These are phyloP conservation scores for Phrixothrix hirtus DNA, from an alignment of 2,888 invertebrate species.

Conservation along the genomic window DNA sequence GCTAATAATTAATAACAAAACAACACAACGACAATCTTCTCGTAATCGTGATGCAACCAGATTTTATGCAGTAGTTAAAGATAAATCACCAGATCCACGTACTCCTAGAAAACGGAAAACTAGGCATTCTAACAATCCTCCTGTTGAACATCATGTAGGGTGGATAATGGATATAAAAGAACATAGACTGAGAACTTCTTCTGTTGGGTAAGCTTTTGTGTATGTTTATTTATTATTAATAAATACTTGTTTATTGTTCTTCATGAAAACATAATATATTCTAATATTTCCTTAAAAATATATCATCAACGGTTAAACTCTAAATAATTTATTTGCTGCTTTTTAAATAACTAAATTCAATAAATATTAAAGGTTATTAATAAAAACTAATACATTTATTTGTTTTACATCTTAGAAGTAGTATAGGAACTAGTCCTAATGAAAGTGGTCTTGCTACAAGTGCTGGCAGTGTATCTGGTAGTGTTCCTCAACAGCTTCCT, in stretches of 20 bases:
- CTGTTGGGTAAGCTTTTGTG: conserved; percentile 64
- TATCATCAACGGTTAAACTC: too few relatives aligned
- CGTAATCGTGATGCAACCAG: conserved; percentile 69
- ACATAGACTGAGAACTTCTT: conserved; percentile 77
- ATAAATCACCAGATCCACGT: conserved; percentile 65
- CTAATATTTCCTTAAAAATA: too few relatives aligned
- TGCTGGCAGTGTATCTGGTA: conserved; percentile 70
- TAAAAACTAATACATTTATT: too few relatives aligned
- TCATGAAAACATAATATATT: too few relatives aligned
- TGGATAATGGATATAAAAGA: conserved; percentile 96
- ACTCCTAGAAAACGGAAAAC: conserved; percentile 86
- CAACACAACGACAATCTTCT: conserved; percentile 16
- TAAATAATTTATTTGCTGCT: too few relatives aligned
- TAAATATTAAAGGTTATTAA: too few relatives aligned
- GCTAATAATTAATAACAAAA: conserved; percentile 3
- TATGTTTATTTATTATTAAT: not conserved
- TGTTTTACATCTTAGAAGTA: conserved; percentile 64
- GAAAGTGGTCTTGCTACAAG: conserved; percentile 65
- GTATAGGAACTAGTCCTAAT: conserved; percentile 76
- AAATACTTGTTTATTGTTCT: too few relatives aligned
- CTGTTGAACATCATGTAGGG: conserved; percentile 92
- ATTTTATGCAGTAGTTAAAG: conserved; percentile 95
- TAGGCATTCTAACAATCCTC: conserved; percentile 90
- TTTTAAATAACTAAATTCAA: too few relatives aligned
- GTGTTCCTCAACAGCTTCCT: conserved; percentile 80